These are phyloP conservation scores for Ptychodera flava DNA, from an alignment of 35 echinoderm and acorn worm species.

Conservation along the genomic window DNA sequence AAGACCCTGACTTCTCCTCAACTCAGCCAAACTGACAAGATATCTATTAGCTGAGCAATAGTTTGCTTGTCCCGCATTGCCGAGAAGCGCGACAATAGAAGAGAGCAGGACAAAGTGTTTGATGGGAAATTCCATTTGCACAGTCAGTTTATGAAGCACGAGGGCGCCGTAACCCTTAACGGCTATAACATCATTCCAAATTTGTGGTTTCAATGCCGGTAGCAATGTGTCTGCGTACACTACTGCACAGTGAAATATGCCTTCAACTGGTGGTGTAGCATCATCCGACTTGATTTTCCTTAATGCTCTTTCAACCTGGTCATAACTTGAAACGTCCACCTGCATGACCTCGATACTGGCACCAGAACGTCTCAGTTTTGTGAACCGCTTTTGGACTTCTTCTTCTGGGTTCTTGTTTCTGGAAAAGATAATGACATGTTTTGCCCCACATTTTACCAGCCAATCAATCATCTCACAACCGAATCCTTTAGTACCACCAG, in stretches of 20 bases:
- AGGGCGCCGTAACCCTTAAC: conserved; percentile 63
- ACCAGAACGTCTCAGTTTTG: conserved; percentile 71
- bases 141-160: conserved; percentile 50
- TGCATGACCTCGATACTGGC: conserved; percentile 50
- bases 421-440: conserved; percentile 77
- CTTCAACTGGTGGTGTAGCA: conserved; percentile 8
- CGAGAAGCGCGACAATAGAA: conserved; percentile 37
- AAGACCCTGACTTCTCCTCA: conserved; percentile 22
- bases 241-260: conserved; percentile 72
- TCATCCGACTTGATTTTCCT: conserved; percentile 4
- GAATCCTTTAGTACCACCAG: conserved; percentile 89
- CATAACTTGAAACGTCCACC: conserved; percentile 7
- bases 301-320: conserved; percentile 8
- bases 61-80: conserved; percentile 57
- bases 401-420: conserved; percentile 72
- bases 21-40: conserved; percentile 20
- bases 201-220: neutral
- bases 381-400: conserved; percentile 76
- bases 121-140: conserved; percentile 27
- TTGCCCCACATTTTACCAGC: conserved; percentile 76
- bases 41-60: conserved; percentile 71
- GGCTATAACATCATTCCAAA: conserved; percentile 32
- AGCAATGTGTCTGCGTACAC: conserved; percentile 37
- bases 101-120: conserved; percentile 48
- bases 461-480: conserved; percentile 78